Percentiles rank a stretch among this genome's conserved stretches.
Evolutionary conservation across 92 coral and sea anemone species (phyloP).

Genomic region (Phenganax stokvisi): DNA sequence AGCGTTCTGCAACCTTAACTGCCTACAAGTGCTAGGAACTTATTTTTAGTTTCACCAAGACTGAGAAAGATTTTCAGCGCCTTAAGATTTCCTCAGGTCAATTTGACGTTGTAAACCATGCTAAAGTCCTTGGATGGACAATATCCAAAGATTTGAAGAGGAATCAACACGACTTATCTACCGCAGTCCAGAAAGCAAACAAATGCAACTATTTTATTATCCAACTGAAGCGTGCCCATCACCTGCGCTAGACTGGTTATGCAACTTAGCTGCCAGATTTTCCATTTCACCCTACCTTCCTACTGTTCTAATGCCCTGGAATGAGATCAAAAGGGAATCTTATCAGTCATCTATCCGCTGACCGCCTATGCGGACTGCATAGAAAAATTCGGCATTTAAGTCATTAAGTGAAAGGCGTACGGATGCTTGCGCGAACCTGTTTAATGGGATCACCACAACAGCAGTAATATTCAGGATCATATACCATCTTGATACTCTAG

Average conservation of each 20-base stretch:
- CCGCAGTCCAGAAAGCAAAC: slow-evolving; percentile 6
- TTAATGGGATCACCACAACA: background rate
- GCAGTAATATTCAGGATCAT: slow-evolving; percentile 21
- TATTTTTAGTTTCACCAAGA: background rate
- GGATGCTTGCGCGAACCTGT: background rate
- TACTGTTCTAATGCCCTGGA: background rate
- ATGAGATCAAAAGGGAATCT: background rate
- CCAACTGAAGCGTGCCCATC: slow-evolving; percentile 4
- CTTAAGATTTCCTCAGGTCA: background rate
- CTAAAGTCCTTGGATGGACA: slow-evolving; percentile 6
- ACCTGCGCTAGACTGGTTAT: background rate
- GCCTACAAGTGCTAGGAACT: slow-evolving; percentile 52
- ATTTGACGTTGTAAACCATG: background rate
- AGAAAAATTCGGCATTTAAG: background rate
- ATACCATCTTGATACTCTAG: slow-evolving; percentile 20
- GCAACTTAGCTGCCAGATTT: background rate
- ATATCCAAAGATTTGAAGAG: background rate
- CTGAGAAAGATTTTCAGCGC: background rate
- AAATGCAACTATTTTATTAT: slow-evolving; percentile 7
- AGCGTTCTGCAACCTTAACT: slow-evolving; percentile 6
- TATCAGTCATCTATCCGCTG: background rate
- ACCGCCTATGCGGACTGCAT: background rate
- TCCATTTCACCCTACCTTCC: background rate
- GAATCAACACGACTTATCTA: background rate
- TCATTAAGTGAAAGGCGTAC: background rate